A percentile compares a stretch with the other conserved stretches of the same genome.
phyloP scores from a whole-genome alignment of 2,888 invertebrate genomes.

The Trachelus troglodyta region DNA sequence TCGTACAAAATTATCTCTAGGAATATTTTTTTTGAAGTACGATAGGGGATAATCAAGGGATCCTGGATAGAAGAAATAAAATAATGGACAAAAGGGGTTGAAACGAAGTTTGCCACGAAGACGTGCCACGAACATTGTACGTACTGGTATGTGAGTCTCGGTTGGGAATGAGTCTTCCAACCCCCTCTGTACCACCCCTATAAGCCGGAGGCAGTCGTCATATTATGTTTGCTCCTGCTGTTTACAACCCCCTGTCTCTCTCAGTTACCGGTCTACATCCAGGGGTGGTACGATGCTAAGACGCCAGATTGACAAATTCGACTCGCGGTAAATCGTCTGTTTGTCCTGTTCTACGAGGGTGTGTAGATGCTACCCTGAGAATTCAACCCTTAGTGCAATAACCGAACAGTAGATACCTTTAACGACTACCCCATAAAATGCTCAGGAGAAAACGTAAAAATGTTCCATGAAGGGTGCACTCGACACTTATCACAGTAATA shows the following conservation, averaged over 20 bases:
- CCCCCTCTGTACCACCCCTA: not conserved
- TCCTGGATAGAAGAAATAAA: not conserved
- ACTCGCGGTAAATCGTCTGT: constrained; percentile 18
- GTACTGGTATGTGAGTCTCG: not conserved
- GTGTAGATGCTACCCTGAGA: not conserved
- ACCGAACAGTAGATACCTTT: not conserved
- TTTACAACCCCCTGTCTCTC: constrained; percentile 52
- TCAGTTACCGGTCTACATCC: constrained; percentile 7
- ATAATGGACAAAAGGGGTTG: not conserved
- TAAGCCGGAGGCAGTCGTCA: constrained; percentile 59
- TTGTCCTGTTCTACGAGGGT: not conserved
- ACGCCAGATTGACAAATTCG: constrained; percentile 22
- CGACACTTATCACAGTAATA: not conserved
- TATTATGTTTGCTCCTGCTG: constrained; percentile 65
- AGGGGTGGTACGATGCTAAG: constrained; percentile 26
- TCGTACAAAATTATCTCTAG: not conserved
- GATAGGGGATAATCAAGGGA: not conserved
- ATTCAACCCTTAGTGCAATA: not conserved
- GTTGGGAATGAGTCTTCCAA: not conserved
- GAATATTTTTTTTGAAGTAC: not conserved
- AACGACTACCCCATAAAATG: not conserved
- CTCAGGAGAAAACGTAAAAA: not conserved
- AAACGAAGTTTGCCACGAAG: not conserved
- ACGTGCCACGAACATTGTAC: not conserved
- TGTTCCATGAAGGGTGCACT: not conserved